Conservation (phyloP, 1,140 invertebrate species). For the Conus betulinus region DNA sequence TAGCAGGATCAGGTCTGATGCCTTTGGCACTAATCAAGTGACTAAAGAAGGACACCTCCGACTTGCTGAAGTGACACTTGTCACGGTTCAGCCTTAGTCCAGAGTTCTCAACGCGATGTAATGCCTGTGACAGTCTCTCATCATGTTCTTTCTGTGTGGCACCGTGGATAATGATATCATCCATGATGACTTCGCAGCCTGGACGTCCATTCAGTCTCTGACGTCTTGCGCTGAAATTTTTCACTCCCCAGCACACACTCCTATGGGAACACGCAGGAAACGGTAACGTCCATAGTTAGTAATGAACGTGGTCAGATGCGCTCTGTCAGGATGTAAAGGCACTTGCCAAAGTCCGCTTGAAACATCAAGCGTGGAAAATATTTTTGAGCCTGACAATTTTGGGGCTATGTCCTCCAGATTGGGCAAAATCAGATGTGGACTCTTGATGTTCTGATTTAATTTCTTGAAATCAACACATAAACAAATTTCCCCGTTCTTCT, state of each 20-base stretch:
- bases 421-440: slow-evolving; percentile 27
- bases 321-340: slow-evolving; percentile 25
- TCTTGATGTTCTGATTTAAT: slow-evolving; percentile 32
- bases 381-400: slow-evolving; percentile 11
- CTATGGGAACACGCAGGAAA: too few relatives aligned
- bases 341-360: slow-evolving; percentile 44
- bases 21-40: too few relatives aligned
- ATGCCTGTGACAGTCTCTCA: slow-evolving; percentile 48
- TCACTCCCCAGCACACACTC: too few relatives aligned
- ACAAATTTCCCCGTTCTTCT: slow-evolving; percentile 48
- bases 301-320: slow-evolving; percentile 74
- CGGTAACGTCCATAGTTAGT: background rate
- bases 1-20: too few relatives aligned
- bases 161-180: too few relatives aligned
- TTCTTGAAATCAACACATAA: slow-evolving; percentile 56
- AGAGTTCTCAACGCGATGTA: slow-evolving; percentile 51
- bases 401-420: slow-evolving; percentile 39
- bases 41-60: too few relatives aligned
- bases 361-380: slow-evolving; percentile 58
- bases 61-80: slow-evolving; percentile 67
- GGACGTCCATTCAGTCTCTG: too few relatives aligned
- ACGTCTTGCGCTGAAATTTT: too few relatives aligned
- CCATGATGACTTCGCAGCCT: too few relatives aligned
- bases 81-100: slow-evolving; percentile 65
- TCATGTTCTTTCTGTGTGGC: slow-evolving; percentile 48